Percentiles rank a stretch among this genome's conserved stretches.
Conservation (phyloP, 2,888 invertebrate species). For the Poecilus cupreus region DNA sequence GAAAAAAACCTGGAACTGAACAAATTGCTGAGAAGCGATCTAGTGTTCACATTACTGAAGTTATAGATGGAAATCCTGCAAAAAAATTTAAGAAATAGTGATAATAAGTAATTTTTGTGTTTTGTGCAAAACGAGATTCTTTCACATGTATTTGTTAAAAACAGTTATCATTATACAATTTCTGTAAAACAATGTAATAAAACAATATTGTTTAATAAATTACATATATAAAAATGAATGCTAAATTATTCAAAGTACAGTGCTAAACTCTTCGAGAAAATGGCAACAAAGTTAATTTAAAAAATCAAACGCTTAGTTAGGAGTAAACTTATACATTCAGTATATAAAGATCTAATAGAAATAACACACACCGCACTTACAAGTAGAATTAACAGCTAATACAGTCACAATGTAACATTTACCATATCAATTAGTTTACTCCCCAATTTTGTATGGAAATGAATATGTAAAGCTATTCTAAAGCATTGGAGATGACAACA, state of each 20-base stretch:
- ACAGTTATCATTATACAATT: conserved; percentile 16
- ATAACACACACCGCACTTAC: conserved; percentile 35
- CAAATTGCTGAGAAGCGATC: not conserved
- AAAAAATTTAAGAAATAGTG: not conserved
- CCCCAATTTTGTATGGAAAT: not conserved
- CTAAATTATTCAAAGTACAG: conserved; percentile 10
- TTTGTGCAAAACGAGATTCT: conserved; percentile 7
- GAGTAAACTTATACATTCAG: conserved; percentile 16
- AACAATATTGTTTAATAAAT: conserved; percentile 17
- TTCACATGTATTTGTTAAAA: conserved; percentile 45
- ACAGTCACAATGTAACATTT: conserved; percentile 2
- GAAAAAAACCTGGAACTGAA: not conserved
- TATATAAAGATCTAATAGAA: conserved; percentile 28
- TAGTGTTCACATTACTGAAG: not conserved
- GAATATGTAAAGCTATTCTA: not conserved
- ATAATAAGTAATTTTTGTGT: not conserved
- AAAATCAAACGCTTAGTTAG: not conserved
- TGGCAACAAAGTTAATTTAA: conserved; percentile 34
- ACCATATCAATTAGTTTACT: not conserved
- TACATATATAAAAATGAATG: conserved; percentile 14
- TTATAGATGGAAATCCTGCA: not conserved
- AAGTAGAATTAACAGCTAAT: not conserved
- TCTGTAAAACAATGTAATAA: conserved; percentile 30
- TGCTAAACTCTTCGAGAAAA: conserved; percentile 1
- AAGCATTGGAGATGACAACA: too few relatives aligned